Evolutionary conservation across 1,140 invertebrate species (phyloP).

Genomic region (Pentalonia nigronervosa): DNA sequence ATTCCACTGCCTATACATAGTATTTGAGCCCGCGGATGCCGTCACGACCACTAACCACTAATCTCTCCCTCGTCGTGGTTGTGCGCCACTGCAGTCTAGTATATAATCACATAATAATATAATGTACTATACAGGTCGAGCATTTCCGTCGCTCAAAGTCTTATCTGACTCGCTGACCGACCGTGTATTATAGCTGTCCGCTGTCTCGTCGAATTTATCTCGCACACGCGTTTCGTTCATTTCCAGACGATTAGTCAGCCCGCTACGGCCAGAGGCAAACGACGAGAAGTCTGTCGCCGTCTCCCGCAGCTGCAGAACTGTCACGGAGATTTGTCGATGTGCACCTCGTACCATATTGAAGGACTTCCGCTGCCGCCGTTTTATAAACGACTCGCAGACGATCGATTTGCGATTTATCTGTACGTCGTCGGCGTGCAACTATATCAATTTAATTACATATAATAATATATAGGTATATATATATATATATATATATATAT

Average conservation of each 20-base stretch:
- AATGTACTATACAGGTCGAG: background rate
- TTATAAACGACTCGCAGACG: background rate
- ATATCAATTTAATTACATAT: background rate
- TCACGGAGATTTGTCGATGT: background rate
- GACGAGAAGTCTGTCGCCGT: background rate
- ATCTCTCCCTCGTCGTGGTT: background rate
- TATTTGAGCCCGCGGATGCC: background rate
- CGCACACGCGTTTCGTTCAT: background rate
- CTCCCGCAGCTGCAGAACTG: background rate
- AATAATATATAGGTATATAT: no score
- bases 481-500: no score
- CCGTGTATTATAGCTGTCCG: background rate
- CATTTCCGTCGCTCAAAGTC: background rate
- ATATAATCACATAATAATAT: background rate
- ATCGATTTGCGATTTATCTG: constrained; percentile 31
- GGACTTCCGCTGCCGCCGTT: no score
- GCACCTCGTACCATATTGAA: no score
- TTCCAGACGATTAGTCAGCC: constrained; percentile 11
- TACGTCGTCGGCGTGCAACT: background rate
- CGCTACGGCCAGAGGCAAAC: background rate
- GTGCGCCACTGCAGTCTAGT: background rate
- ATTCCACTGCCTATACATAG: background rate
- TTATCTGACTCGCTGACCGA: background rate
- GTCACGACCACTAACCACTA: background rate
- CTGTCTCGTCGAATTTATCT: background rate